These are phyloP conservation scores for Nezara viridula DNA, from an alignment of 2,888 invertebrate genomes.

Conservation along the genomic window DNA sequence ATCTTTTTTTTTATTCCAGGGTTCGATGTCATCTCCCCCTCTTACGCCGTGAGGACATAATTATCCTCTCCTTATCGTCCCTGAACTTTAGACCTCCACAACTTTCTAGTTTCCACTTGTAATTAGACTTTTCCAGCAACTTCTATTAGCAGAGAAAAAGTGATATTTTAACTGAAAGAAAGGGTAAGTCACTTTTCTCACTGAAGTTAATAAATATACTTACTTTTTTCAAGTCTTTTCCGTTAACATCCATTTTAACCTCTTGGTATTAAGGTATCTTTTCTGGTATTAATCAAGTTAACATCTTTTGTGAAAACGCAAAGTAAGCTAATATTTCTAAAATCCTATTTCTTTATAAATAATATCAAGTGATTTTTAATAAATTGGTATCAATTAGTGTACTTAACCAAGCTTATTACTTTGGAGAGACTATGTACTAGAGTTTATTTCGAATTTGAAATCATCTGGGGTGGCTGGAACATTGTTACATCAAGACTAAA, in stretches of 20 bases:
- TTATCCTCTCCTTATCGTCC: conserved; percentile 19
- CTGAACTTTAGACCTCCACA: background rate
- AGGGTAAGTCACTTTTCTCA: background rate
- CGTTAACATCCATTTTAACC: background rate
- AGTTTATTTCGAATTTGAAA: too few species aligned
- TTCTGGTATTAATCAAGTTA: background rate
- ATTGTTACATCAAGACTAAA: too few species aligned
- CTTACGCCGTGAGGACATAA: background rate
- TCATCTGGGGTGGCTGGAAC: too few species aligned
- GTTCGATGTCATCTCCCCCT: background rate
- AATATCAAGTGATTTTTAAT: background rate
- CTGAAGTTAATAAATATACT: background rate
- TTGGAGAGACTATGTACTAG: too few species aligned
- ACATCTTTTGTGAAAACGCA: background rate
- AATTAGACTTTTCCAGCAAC: background rate
- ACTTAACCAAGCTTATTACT: too few species aligned
- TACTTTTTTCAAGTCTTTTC: background rate
- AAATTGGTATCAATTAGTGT: too few species aligned
- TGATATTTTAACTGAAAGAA: background rate
- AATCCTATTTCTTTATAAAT: background rate
- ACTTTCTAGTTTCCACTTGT: background rate
- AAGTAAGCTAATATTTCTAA: background rate
- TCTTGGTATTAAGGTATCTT: background rate
- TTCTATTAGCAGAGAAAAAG: background rate
- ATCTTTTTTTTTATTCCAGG: background rate